Evolutionary conservation across 2,888 invertebrate species (phyloP).

Genomic region (Mesopsocus fuscifrons): DNA sequence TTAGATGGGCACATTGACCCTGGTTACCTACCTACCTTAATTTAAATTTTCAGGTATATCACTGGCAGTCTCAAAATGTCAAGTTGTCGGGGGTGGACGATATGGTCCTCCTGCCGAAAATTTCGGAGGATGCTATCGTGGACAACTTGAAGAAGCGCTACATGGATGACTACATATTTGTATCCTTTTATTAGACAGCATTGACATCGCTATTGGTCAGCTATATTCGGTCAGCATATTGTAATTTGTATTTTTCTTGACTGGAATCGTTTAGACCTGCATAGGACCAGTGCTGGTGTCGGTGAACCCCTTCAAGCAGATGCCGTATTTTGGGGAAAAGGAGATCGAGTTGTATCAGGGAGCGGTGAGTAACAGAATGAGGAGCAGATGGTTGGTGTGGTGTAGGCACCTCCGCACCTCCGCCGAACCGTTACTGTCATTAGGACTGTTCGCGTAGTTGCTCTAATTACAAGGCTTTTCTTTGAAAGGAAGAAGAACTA

Average conservation of each 20-base stretch:
- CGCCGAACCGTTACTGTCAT: not conserved
- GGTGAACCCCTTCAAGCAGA: conserved; percentile 41
- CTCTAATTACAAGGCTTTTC: too few relatives aligned
- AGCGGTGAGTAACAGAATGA: conserved; percentile 25
- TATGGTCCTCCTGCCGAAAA: conserved; percentile 44
- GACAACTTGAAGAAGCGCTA: conserved; percentile 45
- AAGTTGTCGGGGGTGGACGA: conserved; percentile 49
- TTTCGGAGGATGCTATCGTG: conserved; percentile 38
- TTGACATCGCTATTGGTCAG: too few relatives aligned
- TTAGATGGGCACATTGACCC: too few relatives aligned
- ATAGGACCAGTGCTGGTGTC: conserved; percentile 43
- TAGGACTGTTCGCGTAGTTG: too few relatives aligned
- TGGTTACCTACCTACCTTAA: too few relatives aligned
- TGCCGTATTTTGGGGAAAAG: conserved; percentile 41
- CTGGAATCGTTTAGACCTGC: conserved; percentile 29
- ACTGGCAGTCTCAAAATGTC: conserved; percentile 50
- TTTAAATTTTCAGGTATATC: conserved; percentile 34
- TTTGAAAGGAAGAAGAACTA: too few relatives aligned
- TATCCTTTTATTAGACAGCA: too few relatives aligned
- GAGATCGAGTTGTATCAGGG: conserved; percentile 38
- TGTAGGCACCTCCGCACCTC: not conserved
- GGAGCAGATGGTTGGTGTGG: not conserved
- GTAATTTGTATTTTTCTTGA: conserved; percentile 14
- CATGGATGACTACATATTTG: conserved; percentile 44
- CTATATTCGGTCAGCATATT: too few relatives aligned